phyloP scores from a whole-genome alignment of 2,113 vertebrate genomes.

The Octodon degus region DNA sequence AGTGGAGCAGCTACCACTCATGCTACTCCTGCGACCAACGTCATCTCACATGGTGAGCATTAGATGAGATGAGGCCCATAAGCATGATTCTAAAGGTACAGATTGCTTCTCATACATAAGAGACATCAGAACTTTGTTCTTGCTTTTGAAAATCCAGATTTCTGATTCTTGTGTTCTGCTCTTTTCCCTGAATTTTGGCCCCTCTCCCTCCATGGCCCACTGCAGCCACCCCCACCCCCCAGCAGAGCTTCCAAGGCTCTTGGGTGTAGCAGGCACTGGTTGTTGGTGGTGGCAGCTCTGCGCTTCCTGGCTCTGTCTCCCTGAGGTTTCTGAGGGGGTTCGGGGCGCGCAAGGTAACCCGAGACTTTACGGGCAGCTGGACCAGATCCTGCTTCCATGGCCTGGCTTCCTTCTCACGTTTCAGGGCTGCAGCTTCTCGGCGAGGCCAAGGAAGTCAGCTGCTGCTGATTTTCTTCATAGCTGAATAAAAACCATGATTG shows the following conservation, averaged over 20 bases:
- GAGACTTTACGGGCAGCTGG: slow-evolving; percentile 57
- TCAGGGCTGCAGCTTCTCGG: slow-evolving; percentile 9
- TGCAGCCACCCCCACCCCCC: slow-evolving; percentile 55
- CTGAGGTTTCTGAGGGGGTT: background rate
- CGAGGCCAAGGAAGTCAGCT: slow-evolving; percentile 34
- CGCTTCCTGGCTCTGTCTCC: background rate
- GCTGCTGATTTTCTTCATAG: slow-evolving; percentile 30
- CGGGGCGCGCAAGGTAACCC: slow-evolving; percentile 7
- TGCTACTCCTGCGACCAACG: fast-evolving
- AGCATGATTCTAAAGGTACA: background rate
- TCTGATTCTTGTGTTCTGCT: background rate
- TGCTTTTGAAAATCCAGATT: background rate
- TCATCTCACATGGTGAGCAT: background rate
- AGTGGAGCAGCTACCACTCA: fast-evolving
- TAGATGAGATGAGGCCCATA: background rate
- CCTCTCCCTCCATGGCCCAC: background rate
- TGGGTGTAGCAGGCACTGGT: background rate
- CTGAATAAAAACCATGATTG: background rate
- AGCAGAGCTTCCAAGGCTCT: slow-evolving; percentile 59
- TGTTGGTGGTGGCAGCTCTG: background rate
- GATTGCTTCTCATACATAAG: fast-evolving
- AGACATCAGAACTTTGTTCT: background rate
- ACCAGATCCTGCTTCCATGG: background rate
- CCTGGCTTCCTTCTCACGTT: background rate
- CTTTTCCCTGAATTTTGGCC: background rate